A percentile compares a stretch with the other conserved stretches of the same genome.
phyloP scores from a whole-genome alignment of 92 coral and sea anemone genomes.

The Muricea muricata region DNA sequence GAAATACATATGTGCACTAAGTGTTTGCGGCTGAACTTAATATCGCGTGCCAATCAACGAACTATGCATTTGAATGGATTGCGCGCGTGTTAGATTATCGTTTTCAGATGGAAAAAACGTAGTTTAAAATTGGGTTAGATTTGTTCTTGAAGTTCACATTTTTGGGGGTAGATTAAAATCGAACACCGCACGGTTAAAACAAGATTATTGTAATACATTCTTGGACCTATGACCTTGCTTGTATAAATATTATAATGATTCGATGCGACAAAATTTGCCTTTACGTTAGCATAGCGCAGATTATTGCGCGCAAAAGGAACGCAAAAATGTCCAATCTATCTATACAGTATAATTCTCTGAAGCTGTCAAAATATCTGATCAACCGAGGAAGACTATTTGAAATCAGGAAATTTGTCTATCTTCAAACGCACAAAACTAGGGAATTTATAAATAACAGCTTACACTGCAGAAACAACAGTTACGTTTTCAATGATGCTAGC shows the following conservation, averaged over 20 bases:
- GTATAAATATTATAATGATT: background rate
- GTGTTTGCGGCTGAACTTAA: conserved; percentile 10
- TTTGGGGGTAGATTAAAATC: background rate
- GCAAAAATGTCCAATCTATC: background rate
- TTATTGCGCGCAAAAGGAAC: background rate
- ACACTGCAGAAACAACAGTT: too few relatives aligned
- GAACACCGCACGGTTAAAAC: background rate
- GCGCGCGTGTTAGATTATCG: background rate
- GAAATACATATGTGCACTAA: background rate
- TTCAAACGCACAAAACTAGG: background rate
- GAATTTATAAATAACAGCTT: too few relatives aligned
- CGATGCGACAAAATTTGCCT: background rate
- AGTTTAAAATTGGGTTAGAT: background rate
- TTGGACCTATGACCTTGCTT: conserved; percentile 11
- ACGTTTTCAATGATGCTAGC: too few relatives aligned
- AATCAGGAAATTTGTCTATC: too few relatives aligned
- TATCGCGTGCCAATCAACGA: background rate
- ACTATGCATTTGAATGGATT: background rate
- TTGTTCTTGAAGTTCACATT: background rate
- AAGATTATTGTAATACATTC: background rate
- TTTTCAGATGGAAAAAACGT: background rate
- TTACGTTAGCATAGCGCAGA: background rate
- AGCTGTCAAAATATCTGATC: too few relatives aligned
- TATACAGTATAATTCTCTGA: background rate
- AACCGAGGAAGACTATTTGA: too few relatives aligned